phyloP scores from a whole-genome alignment of 2,888 invertebrate species.

The Atrina japonica region DNA sequence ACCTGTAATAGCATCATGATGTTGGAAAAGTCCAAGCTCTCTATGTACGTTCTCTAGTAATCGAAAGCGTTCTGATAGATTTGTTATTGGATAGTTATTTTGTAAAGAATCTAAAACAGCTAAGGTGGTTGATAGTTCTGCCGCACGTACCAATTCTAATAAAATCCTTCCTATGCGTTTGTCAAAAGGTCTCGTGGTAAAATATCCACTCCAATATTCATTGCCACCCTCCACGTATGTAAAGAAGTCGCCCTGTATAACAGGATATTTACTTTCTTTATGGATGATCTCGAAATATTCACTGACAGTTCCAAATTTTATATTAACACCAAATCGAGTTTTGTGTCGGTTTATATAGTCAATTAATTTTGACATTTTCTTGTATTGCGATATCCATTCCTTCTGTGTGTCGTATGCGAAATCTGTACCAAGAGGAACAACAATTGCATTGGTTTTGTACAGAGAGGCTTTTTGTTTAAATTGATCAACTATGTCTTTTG shows the following conservation, averaged over 20 bases:
- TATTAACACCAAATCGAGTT: constrained; percentile 63
- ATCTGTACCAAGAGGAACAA: constrained; percentile 75
- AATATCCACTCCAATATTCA: constrained; percentile 78
- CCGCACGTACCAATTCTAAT: constrained; percentile 50
- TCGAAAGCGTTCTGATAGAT: not conserved
- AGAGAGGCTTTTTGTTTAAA: constrained; percentile 69
- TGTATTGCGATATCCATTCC: constrained; percentile 71
- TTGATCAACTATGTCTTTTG: constrained; percentile 84
- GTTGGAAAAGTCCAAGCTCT: constrained; percentile 92
- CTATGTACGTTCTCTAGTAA: constrained; percentile 85
- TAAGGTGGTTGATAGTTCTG: constrained; percentile 28
- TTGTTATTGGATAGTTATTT: constrained; percentile 80
- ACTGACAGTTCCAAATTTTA: constrained; percentile 70
- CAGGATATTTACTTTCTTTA: constrained; percentile 40
- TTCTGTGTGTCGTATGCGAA: constrained; percentile 66
- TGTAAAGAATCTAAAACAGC: constrained; percentile 55
- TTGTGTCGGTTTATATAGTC: constrained; percentile 68
- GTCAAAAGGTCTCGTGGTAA: constrained; percentile 74
- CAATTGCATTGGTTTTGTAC: constrained; percentile 64
- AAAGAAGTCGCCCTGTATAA: constrained; percentile 73
- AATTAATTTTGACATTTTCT: constrained; percentile 71
- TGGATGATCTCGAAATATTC: constrained; percentile 66
- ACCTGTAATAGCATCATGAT: constrained; percentile 98
- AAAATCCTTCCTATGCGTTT: constrained; percentile 54
- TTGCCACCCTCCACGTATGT: constrained; percentile 69